These are phyloP conservation scores for Catonia carolina DNA, from an alignment of 2,888 invertebrate genomes.

Conservation along the genomic window DNA sequence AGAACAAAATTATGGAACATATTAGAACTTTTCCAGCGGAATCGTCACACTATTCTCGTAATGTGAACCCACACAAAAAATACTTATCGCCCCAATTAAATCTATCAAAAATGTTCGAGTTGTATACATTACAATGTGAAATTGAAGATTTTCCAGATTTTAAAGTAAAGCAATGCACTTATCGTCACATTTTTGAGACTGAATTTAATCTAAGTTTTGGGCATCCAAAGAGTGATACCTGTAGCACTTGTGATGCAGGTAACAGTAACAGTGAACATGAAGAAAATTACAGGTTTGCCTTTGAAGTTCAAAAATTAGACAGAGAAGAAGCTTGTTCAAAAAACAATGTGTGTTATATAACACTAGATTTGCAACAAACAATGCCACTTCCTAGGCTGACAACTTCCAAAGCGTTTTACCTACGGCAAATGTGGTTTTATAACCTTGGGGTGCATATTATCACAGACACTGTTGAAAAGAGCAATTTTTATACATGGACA, in stretches of 20 bases:
- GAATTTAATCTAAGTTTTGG: not conserved
- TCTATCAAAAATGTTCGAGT: not conserved
- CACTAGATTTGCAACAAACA: constrained; percentile 30
- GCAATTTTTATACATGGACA: constrained; percentile 4
- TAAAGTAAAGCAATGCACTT: not conserved
- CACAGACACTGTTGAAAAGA: constrained; percentile 16
- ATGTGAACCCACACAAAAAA: constrained; percentile 1
- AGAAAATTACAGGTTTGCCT: constrained; percentile 23
- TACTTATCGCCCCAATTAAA: not conserved
- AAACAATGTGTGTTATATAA: constrained; percentile 22
- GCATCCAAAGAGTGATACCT: constrained; percentile 23
- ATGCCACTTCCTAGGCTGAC: constrained; percentile 30
- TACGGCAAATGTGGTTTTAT: constrained; percentile 26
- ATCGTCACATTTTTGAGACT: not conserved
- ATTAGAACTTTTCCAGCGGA: constrained; percentile 7
- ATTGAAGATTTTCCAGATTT: constrained; percentile 8
- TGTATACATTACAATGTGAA: constrained; percentile 3
- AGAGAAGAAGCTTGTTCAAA: constrained; percentile 19
- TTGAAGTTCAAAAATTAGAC: constrained; percentile 22
- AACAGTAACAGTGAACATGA: constrained; percentile 25
- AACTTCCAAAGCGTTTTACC: constrained; percentile 31
- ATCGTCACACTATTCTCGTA: constrained; percentile 10
- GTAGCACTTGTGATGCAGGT: constrained; percentile 28
- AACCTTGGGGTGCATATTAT: constrained; percentile 28
- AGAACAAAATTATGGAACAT: not conserved